Evolutionary conservation across 2,888 invertebrate genomes (phyloP), one percentile per base, ranked within the genome.

Genomic region (Napeogenes inachia): DNA sequence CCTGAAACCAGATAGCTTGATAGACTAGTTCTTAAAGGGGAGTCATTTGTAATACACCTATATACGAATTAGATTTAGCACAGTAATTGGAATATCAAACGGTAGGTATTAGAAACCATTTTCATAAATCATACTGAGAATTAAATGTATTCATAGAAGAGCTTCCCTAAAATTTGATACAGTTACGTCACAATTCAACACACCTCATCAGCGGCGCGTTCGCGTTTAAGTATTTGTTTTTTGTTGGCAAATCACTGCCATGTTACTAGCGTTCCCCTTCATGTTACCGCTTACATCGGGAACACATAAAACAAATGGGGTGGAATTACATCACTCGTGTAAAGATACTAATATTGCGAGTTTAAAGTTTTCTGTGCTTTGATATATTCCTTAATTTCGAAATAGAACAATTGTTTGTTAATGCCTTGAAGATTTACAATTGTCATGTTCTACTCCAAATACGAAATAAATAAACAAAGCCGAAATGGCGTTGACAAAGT

Each of bases 1-100:
- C 47, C 60, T 62, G 64, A 54, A 67, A 60, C 61, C 63, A 68
- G 65, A 68, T 68, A 63, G 64, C 64, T 64, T 68, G 65, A 67
- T 69, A 66, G 61, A 67, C 64, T 63, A 59, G 61, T 61, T 64
- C 61, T 66, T 64, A 59, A 57, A 67, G 57, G 62, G 59, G 60
- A 64, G 47, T 60, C 13, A 30, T 56, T 32, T 21, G 13, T 50
- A 33, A 47, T 50, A 35, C 46, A 55, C 45, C 32, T 57, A 56
- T 50, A 55, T 50, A 50, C 21, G 30, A 50, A 50, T 50, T 30
- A 50, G 12, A 30, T 50, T 50, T 10, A 6, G 21, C 21, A 30
- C 21, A 13, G 47, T 47, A 21, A 21, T 21, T 21, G 12, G 21
- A 3, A 47, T 6, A 47, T 21, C n/a, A n/a, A 47, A 13, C 47